Evolutionary conservation across 2,888 invertebrate species (phyloP).

Genomic region (Vanessa cardui): DNA sequence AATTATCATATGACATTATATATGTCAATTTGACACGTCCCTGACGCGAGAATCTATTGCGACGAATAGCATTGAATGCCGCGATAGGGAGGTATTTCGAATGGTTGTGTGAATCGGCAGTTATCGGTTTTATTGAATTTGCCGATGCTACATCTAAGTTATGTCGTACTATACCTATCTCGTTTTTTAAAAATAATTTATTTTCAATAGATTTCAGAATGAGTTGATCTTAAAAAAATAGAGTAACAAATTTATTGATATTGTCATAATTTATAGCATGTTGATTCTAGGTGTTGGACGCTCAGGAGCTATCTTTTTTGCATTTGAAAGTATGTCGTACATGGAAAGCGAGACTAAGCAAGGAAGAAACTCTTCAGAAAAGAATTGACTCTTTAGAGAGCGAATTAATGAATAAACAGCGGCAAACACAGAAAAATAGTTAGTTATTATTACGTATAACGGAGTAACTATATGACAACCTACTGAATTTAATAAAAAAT

Average conservation of each 20-base stretch:
- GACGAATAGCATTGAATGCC: too few relatives aligned
- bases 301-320: conserved; percentile 80
- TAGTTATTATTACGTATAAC: conserved; percentile 39
- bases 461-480: too few relatives aligned
- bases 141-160: too few relatives aligned
- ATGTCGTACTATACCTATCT: too few relatives aligned
- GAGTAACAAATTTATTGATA: neutral
- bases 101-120: too few relatives aligned
- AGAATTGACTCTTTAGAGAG: conserved; percentile 73
- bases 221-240: neutral
- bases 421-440: conserved; percentile 77
- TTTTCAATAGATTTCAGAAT: too few relatives aligned
- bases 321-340: conserved; percentile 80
- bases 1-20: too few relatives aligned
- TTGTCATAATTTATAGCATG: neutral
- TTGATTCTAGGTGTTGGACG: conserved; percentile 67
- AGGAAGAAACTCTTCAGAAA: conserved; percentile 72
- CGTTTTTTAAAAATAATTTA: neutral
- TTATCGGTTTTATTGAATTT: too few relatives aligned
- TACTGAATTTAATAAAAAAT: too few relatives aligned
- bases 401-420: conserved; percentile 75
- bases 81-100: too few relatives aligned
- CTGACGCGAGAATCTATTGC: too few relatives aligned
- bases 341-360: conserved; percentile 68
- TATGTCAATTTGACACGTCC: too few relatives aligned